Conservation (phyloP, 2,113 vertebrate species). For the Phaetusa simplex region DNA sequence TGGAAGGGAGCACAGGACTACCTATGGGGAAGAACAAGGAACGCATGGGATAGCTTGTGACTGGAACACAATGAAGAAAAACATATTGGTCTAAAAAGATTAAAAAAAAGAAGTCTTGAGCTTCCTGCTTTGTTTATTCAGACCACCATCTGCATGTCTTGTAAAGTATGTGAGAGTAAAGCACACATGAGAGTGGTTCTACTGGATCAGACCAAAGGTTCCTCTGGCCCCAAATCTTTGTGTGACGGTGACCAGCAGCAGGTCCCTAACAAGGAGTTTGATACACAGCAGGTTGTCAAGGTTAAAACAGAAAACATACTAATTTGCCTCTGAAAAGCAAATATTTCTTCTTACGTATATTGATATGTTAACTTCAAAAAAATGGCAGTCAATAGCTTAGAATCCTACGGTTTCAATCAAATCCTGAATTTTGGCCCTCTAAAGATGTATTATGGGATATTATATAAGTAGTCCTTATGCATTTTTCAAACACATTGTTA, state of each 20-base stretch:
- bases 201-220: background rate
- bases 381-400: background rate
- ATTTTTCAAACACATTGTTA: background rate
- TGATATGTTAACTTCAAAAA: background rate
- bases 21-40: background rate
- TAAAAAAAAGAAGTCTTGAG: background rate
- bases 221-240: background rate
- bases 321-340: background rate
- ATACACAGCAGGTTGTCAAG: background rate
- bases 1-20: background rate
- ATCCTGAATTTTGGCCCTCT: background rate
- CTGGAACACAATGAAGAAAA: background rate
- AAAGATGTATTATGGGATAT: background rate
- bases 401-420: background rate
- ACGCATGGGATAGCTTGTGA: fast-evolving
- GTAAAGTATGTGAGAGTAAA: background rate
- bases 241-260: background rate
- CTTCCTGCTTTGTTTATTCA: background rate
- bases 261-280: background rate
- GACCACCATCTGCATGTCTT: background rate
- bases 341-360: background rate
- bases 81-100: background rate
- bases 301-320: background rate
- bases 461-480: background rate
- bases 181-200: background rate